Conservation (phyloP, 2,888 invertebrate species). For the Caenorhabditis becei region DNA sequence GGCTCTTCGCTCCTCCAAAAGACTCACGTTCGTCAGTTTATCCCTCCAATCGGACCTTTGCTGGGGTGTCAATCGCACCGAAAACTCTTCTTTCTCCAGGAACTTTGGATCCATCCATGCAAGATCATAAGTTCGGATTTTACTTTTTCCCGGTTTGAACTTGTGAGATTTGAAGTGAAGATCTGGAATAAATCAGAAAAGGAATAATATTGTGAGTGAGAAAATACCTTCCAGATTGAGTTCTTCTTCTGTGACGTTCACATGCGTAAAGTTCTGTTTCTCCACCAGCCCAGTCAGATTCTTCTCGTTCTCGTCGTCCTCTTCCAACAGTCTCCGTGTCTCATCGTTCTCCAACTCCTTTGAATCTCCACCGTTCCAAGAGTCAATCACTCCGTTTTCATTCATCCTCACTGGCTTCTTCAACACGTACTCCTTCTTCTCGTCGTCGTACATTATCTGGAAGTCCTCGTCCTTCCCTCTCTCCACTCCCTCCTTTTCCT, state of each 20-base stretch:
- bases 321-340: conserved; percentile 32
- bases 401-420: conserved; percentile 39
- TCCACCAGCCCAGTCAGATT: neutral
- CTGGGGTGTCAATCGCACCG: conserved; percentile 28
- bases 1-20: conserved; percentile 48
- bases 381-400: conserved; percentile 48
- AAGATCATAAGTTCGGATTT: conserved; percentile 41
- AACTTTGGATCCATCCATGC: conserved; percentile 55
- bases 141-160: conserved; percentile 40
- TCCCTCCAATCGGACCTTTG: conserved; percentile 49
- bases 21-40: conserved; percentile 42
- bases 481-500: conserved; percentile 15
- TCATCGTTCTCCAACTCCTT: conserved; percentile 41
- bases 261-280: conserved; percentile 18
- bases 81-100: conserved; percentile 61
- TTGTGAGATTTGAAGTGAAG: conserved; percentile 21
- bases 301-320: conserved; percentile 21
- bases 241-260: conserved; percentile 29
- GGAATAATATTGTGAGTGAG: neutral
- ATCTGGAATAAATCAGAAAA: conserved; percentile 14
- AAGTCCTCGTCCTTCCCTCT: conserved; percentile 42
- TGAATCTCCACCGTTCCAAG: conserved; percentile 55
- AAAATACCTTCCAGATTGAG: conserved; percentile 19
- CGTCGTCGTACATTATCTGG: conserved; percentile 55
- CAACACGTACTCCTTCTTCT: conserved; percentile 44